Evolutionary conservation across 2,888 invertebrate species (phyloP).

Genomic region (Caenorhabditis sp.): DNA sequence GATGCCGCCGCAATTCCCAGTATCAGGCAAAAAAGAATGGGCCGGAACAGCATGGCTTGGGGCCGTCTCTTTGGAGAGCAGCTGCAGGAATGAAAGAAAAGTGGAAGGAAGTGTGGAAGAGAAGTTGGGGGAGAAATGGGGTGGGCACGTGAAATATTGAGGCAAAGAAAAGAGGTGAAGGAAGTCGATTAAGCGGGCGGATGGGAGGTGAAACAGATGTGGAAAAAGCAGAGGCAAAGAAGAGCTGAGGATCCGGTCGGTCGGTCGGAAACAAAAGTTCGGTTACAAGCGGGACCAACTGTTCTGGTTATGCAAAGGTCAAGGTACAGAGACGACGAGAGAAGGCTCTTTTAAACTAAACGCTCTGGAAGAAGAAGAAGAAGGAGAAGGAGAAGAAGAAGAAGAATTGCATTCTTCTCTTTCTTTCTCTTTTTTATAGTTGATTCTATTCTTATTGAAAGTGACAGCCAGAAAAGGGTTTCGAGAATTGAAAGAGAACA

Average conservation of each 20-base stretch:
- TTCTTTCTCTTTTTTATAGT: not conserved
- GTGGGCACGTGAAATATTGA: not conserved
- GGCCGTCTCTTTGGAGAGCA: too few species aligned
- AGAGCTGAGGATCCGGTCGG: too few species aligned
- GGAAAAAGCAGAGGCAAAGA: too few species aligned
- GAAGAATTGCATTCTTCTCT: not conserved
- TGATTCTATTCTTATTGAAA: too few species aligned
- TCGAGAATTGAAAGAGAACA: too few species aligned
- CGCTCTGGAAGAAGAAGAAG: not conserved
- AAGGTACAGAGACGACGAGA: not conserved
- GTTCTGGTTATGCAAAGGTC: not conserved
- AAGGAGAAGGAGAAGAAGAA: too few species aligned
- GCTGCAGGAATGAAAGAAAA: conserved; percentile 9
- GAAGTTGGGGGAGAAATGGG: conserved; percentile 9
- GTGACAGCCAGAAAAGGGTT: too few species aligned
- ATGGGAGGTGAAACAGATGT: not conserved
- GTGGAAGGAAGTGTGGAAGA: conserved; percentile 19
- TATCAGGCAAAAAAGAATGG: conserved; percentile 1
- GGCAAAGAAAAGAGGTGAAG: not conserved
- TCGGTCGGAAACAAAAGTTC: not conserved
- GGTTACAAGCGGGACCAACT: not conserved
- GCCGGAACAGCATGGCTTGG: conserved; percentile 29
- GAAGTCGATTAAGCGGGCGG: not conserved
- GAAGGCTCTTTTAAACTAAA: not conserved
- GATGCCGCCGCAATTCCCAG: not conserved